phyloP scores from a whole-genome alignment of 2,888 invertebrate species.

The Dryadula phaetusa region DNA sequence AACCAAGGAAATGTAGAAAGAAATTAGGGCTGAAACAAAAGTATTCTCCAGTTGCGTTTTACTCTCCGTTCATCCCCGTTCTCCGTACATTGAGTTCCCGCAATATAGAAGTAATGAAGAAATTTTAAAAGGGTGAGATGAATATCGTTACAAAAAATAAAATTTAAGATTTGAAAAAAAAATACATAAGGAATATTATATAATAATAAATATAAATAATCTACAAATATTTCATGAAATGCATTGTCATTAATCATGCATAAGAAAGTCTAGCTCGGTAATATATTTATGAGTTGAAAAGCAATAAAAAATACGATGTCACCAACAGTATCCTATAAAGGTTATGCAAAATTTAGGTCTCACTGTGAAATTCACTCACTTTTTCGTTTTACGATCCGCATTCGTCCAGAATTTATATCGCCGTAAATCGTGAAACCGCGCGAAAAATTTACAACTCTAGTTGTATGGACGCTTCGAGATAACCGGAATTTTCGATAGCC shows the following conservation, averaged over 20 bases:
- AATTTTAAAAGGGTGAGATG: too few relatives aligned
- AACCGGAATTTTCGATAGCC: slow-evolving; percentile 61
- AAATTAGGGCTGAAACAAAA: too few relatives aligned
- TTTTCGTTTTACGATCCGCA: slow-evolving; percentile 70
- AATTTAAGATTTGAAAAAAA: too few relatives aligned
- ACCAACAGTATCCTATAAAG: slow-evolving; percentile 46
- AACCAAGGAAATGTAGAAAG: too few relatives aligned
- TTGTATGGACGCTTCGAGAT: slow-evolving; percentile 63
- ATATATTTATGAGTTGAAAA: slow-evolving; percentile 33
- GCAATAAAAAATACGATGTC: slow-evolving; percentile 50
- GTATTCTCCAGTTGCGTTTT: too few relatives aligned
- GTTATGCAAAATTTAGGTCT: slow-evolving; percentile 56
- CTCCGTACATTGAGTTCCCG: too few relatives aligned
- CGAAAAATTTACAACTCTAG: slow-evolving; percentile 71
- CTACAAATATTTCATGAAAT: neutral
- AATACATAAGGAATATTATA: neutral
- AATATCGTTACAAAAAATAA: neutral
- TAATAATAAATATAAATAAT: too few relatives aligned
- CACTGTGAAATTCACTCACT: slow-evolving; percentile 75
- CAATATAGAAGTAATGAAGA: too few relatives aligned
- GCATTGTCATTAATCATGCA: slow-evolving; percentile 12
- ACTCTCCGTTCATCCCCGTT: too few relatives aligned
- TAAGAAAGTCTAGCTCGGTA: slow-evolving; percentile 26
- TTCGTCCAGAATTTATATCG: slow-evolving; percentile 76
- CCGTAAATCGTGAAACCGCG: slow-evolving; percentile 71